Evolutionary conservation across 2,113 vertebrate genomes (phyloP).

Genomic region (Brachyhypopomus gauderio): DNA sequence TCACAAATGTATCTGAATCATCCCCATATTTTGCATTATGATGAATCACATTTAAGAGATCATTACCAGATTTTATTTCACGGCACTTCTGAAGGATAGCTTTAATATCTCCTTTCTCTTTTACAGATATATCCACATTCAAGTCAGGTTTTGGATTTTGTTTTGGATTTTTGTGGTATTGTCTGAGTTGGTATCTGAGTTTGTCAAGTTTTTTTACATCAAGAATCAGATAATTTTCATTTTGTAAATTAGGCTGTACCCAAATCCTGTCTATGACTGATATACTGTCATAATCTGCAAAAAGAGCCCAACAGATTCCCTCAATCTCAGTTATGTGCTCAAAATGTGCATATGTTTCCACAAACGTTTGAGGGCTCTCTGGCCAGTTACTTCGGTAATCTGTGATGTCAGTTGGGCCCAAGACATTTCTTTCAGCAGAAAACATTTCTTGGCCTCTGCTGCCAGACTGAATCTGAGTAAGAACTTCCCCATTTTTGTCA

Average conservation of each 20-base stretch:
- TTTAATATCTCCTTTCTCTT: background rate
- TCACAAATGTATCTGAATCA: background rate
- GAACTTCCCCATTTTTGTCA: constrained; percentile 23
- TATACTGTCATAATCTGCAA: too few relatives aligned
- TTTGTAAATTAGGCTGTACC: too few relatives aligned
- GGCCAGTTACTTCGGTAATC: background rate
- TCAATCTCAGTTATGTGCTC: too few relatives aligned
- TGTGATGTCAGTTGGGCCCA: background rate
- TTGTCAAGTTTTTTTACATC: fast-evolving
- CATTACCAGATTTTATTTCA: constrained; percentile 41
- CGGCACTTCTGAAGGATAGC: constrained; percentile 30
- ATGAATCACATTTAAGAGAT: constrained; percentile 25
- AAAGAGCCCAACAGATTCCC: too few relatives aligned
- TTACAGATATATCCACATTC: background rate
- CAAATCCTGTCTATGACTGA: too few relatives aligned
- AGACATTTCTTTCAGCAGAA: constrained; percentile 41
- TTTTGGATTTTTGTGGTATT: too few relatives aligned
- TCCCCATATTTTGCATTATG: constrained; percentile 36
- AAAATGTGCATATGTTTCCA: too few relatives aligned
- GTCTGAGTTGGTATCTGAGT: fast-evolving
- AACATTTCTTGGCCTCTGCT: constrained; percentile 41
- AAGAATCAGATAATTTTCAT: fast-evolving
- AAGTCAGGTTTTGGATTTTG: background rate
- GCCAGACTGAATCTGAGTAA: constrained; percentile 32
- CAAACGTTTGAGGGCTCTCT: too few relatives aligned